Evolutionary conservation across 2,113 vertebrate species (phyloP), one percentile per base, ranked within the genome.

Genomic region (Vidua chalybeata): DNA sequence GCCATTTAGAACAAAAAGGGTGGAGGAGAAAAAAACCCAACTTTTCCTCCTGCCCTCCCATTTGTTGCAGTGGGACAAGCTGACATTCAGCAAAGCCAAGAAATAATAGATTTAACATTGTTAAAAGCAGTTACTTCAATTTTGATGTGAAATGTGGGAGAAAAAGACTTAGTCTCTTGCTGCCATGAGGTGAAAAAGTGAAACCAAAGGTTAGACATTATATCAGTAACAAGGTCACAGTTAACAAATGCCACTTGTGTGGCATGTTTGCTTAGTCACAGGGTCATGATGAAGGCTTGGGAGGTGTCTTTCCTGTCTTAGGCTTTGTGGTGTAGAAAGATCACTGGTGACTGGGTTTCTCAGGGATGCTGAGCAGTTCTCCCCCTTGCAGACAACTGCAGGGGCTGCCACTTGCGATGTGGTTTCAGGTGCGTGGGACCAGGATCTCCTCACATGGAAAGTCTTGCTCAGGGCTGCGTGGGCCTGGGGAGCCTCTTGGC

Each of bases 211-310:
- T 84, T 71, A 77, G 72, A 16, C 2, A 3, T 55, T 23, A 6
- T 75, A 39, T n/a, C 75, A 77, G 75, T 43, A 83, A 46, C 52
- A 74, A 61, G 71, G 63, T 94, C 82, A 48, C 71, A 58, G 93
- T 84, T 55, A 92, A 41, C 51, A 92, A 77, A 56, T 59, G 49
- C 72, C 45, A 85, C 76, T 90, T 0, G 9, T 55, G 59, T 79
- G 49, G 56, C 62, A 87, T 72, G 37, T 69, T 62, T 59, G 87
- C 83, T 93, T 96, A 88, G 85, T 94, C 96, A 95, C 9, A 1
- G 58, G 69, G 73, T 86, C 76, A 46, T 0, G 7, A 48, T 77
- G 73, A 56, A 86, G 69, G 45, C 52, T 79, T 52, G 64, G 69
- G 76, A 90, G 72, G 56, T 46, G 48, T 43, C n/a, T 92, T 93